Evolutionary conservation across 1,140 invertebrate species (phyloP), one percentile per base, ranked within the genome.

Genomic region (Cataglyphis hispanica): DNA sequence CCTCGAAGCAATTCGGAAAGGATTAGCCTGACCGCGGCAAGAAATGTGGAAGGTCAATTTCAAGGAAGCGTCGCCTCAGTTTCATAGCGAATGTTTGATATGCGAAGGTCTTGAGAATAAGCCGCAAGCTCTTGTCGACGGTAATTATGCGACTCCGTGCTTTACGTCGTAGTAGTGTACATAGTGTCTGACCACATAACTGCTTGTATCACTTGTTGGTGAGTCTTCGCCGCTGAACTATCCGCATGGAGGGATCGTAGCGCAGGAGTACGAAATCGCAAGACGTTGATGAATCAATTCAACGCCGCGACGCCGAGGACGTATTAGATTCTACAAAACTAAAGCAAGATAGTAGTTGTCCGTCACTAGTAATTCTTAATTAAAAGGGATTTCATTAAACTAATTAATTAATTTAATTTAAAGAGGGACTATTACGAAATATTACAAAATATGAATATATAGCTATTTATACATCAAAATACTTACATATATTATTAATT

Each of bases 151-250:
- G 8, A 72, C 67, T 27, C 40, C 40, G 50, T 50, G 50, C 78
- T 60, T 70, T 60, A 72, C 67, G 77, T 8, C 19, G 50, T 80
- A 67, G 43, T 56, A 70, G 77, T 58, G 50, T 72, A 72, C 66
- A 72, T 76, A 72, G 81, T 74, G 81, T 75, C 58, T 60, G 67
- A 84, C 81, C 69, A 76, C 81, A 83, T 53, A 83, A 83, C 78
- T 83, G 67, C 64, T 83, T 83, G 78, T 83, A 83, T 72, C 78
- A 83, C 66, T 83, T 83, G 78, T 83, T 83, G 66, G 78, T 56
- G 11, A 40, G 66, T 83, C 78, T 83, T 50, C 60, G 78, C 67
- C 34, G n/a, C 67, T 22, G 43, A 83, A 83, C 78, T 83, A 83
- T 16, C 50, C 58, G 34, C 50, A 60, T 7, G 40, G 40, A 46